These are phyloP conservation scores for Clivina fossor DNA, from an alignment of 2,888 invertebrate genomes.

Conservation along the genomic window DNA sequence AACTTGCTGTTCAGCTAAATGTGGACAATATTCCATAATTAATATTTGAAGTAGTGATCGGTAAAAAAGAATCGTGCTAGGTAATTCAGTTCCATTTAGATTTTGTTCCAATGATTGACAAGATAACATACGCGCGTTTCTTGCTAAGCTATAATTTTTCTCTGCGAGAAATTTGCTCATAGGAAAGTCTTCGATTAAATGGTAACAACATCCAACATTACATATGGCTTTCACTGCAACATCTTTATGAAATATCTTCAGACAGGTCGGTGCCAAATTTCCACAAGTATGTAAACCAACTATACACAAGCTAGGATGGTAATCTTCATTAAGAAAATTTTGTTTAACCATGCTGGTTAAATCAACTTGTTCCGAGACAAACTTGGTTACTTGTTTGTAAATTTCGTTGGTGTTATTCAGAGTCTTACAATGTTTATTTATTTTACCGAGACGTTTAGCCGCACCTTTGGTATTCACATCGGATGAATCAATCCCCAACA, in stretches of 20 bases:
- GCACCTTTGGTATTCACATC: constrained; percentile 68
- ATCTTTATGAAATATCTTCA: constrained; percentile 67
- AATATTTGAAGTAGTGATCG: constrained; percentile 74
- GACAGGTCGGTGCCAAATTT: constrained; percentile 71
- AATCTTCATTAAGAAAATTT: constrained; percentile 54
- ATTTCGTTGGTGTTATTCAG: constrained; percentile 45
- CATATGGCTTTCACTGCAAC: constrained; percentile 63
- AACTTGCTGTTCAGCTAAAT: constrained; percentile 58
- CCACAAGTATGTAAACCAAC: constrained; percentile 90
- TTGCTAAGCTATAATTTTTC: constrained; percentile 59
- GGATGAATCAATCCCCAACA: constrained; percentile 81
- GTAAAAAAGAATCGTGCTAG: constrained; percentile 70
- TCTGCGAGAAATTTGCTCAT: constrained; percentile 63
- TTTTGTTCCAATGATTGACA: constrained; percentile 80
- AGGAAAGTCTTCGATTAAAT: constrained; percentile 76
- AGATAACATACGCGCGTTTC: constrained; percentile 83
- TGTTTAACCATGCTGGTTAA: constrained; percentile 56
- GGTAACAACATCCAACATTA: constrained; percentile 90
- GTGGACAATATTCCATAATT: constrained; percentile 52
- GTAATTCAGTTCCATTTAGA: constrained; percentile 57
- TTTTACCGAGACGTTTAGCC: constrained; percentile 56
- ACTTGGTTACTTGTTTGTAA: constrained; percentile 65
- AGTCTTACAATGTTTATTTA: constrained; percentile 52
- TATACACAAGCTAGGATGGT: constrained; percentile 56
- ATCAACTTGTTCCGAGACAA: constrained; percentile 62